Evolutionary conservation across 2,113 vertebrate species (phyloP), one percentile per base, ranked within the genome.

Genomic region (Notothenia rossii): DNA sequence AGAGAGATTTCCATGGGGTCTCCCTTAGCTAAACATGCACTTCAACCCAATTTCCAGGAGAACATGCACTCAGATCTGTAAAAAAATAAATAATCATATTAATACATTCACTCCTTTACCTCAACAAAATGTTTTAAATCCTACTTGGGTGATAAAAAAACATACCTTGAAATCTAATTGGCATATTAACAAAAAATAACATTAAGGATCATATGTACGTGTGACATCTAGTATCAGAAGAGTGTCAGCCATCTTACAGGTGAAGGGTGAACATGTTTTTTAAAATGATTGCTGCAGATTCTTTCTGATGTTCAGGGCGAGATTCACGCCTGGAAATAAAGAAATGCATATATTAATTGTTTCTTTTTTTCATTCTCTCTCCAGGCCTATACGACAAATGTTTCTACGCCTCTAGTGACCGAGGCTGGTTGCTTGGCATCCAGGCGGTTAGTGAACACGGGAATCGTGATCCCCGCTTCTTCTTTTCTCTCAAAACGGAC

Each of bases 361-460:
- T 15, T 75, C 55, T 29, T 7, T 51, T 72, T 63, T 63, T 56
- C 91, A 1, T 79, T 95, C 91, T 94, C 90, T 90, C 87, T 88
- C 65, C 93, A 99, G 98, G 98, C 86, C 94, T 99, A 15, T 99
- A 98, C 86, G 98, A 99, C 96, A 99, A 99, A 94, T 99, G 98
- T 94, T 98, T 98, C 95, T 99, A 98, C 82, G 97, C 96, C 90
- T 97, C 97, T 55, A 97, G 97, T 72, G 98, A 99, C 94, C 96
- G 97, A 86, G 98, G 98, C 90, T 99, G 98, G 98, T 94, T 97
- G 84, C 94, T 99, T 89, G 98, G 98, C 67, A 98, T 99, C 94
- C 96, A 97, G 94, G 96, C 97, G 63, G 83, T 97, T 88, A 96
- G 97, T 71, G 97, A 99, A 91, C 95, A 98, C 79, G 96, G 96